Percentiles rank a stretch among this genome's conserved stretches.
Evolutionary conservation across 1,140 invertebrate species (phyloP).

Genomic region (Sycophaga agraensis): DNA sequence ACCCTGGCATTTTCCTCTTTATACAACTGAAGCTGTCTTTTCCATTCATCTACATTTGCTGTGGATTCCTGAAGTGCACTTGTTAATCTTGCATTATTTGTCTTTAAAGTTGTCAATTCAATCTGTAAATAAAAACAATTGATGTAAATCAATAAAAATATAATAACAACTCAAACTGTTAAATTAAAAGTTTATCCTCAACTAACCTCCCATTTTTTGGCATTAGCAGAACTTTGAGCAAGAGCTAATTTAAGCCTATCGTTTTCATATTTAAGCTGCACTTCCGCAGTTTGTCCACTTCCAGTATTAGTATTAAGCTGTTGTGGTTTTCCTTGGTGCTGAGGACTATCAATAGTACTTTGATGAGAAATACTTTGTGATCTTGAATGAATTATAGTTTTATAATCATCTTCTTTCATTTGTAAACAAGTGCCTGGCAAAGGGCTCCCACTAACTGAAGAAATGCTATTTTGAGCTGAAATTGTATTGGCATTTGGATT

Average conservation of each 20-base stretch:
- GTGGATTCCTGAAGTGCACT: constrained; percentile 96
- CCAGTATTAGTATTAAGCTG: constrained; percentile 32
- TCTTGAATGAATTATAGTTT: constrained; percentile 54
- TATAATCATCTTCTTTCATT: constrained; percentile 54
- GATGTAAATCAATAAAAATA: background rate
- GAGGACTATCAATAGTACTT: constrained; percentile 54
- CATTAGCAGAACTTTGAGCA: constrained; percentile 94
- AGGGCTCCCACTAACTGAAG: constrained; percentile 56
- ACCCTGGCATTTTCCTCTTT: constrained; percentile 93
- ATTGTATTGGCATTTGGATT: constrained; percentile 55
- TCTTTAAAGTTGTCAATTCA: constrained; percentile 92
- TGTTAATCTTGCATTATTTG: constrained; percentile 91
- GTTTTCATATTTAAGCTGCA: constrained; percentile 96
- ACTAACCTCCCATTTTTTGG: constrained; percentile 91
- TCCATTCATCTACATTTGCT: constrained; percentile 98
- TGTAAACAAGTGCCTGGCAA: constrained; percentile 47
- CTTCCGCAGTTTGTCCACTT: constrained; percentile 64
- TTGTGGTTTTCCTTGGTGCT: constrained; percentile 52
- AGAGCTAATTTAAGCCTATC: constrained; percentile 92
- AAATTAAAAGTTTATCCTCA: too few species aligned
- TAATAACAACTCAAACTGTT: background rate
- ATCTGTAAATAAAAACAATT: constrained; percentile 55
- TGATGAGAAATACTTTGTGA: constrained; percentile 56
- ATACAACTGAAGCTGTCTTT: constrained; percentile 91
- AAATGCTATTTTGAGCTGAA: constrained; percentile 54